Conservation (phyloP, 2,113 vertebrate genomes). For the Chrysochloris asiatica region DNA sequence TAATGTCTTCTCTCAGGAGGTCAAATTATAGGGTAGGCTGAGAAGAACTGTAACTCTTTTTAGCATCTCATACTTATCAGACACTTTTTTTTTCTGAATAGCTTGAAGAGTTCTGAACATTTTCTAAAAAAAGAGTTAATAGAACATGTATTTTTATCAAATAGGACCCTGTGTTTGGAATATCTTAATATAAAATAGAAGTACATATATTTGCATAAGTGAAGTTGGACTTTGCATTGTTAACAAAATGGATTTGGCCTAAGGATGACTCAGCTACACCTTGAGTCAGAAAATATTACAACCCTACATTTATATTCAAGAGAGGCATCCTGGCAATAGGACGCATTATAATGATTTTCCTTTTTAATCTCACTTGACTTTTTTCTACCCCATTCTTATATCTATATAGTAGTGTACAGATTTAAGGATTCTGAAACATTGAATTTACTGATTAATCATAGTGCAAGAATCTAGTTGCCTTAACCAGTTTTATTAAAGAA, state of each 20-base stretch:
- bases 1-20: background rate
- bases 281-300: constrained; percentile 25
- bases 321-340: background rate
- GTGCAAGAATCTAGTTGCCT: background rate
- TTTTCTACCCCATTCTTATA: background rate
- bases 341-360: constrained; percentile 42
- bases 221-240: constrained; percentile 50
- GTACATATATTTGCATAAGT: constrained; percentile 46
- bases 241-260: constrained; percentile 27
- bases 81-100: constrained; percentile 9
- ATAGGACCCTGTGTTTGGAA: background rate
- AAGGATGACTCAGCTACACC: constrained; percentile 44
- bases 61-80: background rate
- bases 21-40: background rate
- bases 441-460: constrained; percentile 20
- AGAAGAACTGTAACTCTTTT: background rate
- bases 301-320: constrained; percentile 42
- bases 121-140: background rate
- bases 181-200: constrained; percentile 45
- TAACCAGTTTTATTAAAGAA: constrained; percentile 10
- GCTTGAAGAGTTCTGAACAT: background rate
- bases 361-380: background rate
- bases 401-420: background rate
- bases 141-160: constrained; percentile 15
- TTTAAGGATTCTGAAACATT: background rate